Conservation (phyloP, 2,797 vertebrate species). For the Hippocampus kuda region DNA sequence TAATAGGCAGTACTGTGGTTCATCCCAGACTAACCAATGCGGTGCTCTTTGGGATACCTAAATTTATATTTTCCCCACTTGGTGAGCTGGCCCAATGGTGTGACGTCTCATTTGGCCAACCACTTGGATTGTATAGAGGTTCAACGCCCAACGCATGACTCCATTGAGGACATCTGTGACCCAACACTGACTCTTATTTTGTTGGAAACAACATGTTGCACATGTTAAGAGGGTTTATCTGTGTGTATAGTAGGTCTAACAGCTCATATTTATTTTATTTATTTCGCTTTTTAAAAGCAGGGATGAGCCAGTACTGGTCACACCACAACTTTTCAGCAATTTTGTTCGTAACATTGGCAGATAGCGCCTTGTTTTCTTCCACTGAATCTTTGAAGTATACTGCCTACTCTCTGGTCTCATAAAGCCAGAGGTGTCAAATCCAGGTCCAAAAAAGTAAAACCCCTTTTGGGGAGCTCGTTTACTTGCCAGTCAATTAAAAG, state of each 20-base stretch:
- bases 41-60: conserved; percentile 38
- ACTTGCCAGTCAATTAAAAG: no score
- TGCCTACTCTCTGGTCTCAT: neutral
- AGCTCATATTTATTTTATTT: neutral
- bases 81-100: conserved; percentile 36
- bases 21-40: conserved; percentile 37
- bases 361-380: neutral
- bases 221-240: neutral
- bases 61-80: conserved; percentile 22
- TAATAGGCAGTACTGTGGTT: conserved; percentile 42
- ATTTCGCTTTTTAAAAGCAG: conserved; percentile 3
- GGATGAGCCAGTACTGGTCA: conserved; percentile 23
- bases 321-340: neutral
- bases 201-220: neutral
- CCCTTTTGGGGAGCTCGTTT: no score
- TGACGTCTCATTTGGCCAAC: conserved; percentile 43
- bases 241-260: neutral
- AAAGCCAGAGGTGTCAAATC: neutral
- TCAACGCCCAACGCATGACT: neutral
- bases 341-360: neutral
- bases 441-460: no score
- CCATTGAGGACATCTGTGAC: neutral
- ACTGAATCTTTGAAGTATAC: neutral
- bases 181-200: neutral
- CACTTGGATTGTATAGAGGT: neutral